These are phyloP conservation scores for Acanthochromis polyacanthus DNA, from an alignment of 2,113 vertebrate species.

Conservation along the genomic window DNA sequence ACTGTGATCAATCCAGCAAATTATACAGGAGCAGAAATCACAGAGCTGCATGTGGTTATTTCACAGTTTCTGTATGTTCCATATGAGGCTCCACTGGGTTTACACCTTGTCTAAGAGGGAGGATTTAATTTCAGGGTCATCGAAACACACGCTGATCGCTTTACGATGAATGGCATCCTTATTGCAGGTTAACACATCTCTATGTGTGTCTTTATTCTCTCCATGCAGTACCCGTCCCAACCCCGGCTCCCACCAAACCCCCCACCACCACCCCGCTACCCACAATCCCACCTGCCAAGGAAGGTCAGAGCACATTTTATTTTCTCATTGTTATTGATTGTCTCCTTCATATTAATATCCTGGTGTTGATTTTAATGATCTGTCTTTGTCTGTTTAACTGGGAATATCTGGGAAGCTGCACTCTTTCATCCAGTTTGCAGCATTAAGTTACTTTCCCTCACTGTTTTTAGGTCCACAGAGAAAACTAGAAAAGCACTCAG, in stretches of 20 bases:
- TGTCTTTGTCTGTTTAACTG: neutral
- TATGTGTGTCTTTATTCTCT: neutral
- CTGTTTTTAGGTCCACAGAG: too few species aligned
- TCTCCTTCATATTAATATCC: too few species aligned
- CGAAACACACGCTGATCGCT: neutral
- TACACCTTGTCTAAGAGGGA: neutral
- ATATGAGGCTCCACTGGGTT: neutral
- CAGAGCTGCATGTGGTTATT: conserved; percentile 12
- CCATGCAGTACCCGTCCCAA: conserved; percentile 86
- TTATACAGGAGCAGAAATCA: conserved; percentile 36
- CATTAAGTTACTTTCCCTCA: too few species aligned
- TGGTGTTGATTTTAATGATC: neutral
- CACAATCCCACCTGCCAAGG: conserved; percentile 91
- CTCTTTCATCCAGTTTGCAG: too few species aligned
- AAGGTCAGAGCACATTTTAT: conserved; percentile 80
- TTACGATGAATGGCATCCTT: neutral
- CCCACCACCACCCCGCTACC: conserved; percentile 85
- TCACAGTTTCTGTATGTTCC: neutral
- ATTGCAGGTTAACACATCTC: conserved; percentile 5
- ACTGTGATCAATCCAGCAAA: conserved; percentile 35
- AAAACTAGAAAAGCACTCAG: too few species aligned
- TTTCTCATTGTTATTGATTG: neutral
- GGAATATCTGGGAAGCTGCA: too few species aligned
- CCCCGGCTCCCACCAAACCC: conserved; percentile 84
- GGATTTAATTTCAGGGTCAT: neutral